Evolutionary conservation across 1,140 invertebrate genomes (phyloP).

Genomic region (Araneus ventricosus): DNA sequence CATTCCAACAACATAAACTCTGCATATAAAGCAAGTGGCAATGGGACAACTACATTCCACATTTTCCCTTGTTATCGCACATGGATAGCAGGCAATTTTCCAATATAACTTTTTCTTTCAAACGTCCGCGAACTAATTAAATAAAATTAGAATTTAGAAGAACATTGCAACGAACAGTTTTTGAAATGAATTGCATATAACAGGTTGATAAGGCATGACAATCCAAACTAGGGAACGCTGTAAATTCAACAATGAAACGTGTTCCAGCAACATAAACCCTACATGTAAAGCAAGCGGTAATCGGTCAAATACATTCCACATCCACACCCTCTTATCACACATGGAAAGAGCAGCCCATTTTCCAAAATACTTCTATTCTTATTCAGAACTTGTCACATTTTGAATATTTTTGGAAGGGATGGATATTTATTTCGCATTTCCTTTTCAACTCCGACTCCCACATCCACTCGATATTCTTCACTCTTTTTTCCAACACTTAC

Average conservation of each 20-base stretch:
- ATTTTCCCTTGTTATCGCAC: not conserved
- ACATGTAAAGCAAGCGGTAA: slow-evolving; percentile 27
- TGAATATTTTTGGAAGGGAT: slow-evolving; percentile 41
- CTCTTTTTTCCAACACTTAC: slow-evolving; percentile 33
- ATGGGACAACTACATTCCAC: slow-evolving; percentile 24
- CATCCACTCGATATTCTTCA: slow-evolving; percentile 14
- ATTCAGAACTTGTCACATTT: slow-evolving; percentile 47
- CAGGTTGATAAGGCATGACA: no score
- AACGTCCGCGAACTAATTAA: no score
- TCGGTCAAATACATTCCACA: slow-evolving; percentile 25
- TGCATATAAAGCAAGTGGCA: slow-evolving; percentile 22
- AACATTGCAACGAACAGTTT: no score
- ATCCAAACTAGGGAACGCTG: no score
- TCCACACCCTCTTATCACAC: not conserved
- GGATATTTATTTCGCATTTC: slow-evolving; percentile 51
- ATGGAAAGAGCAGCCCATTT: not conserved
- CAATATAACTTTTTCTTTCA: not conserved
- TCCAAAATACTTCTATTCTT: slow-evolving; percentile 3
- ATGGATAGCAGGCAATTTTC: not conserved
- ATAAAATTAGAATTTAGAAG: no score
- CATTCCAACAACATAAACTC: not conserved
- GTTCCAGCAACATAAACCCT: not conserved
- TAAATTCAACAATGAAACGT: no score
- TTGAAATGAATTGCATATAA: no score
- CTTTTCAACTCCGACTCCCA: slow-evolving; percentile 44